Base-by-base conservation (phyloP, 2,888 invertebrate species). In the Cryptus armator region DNA sequence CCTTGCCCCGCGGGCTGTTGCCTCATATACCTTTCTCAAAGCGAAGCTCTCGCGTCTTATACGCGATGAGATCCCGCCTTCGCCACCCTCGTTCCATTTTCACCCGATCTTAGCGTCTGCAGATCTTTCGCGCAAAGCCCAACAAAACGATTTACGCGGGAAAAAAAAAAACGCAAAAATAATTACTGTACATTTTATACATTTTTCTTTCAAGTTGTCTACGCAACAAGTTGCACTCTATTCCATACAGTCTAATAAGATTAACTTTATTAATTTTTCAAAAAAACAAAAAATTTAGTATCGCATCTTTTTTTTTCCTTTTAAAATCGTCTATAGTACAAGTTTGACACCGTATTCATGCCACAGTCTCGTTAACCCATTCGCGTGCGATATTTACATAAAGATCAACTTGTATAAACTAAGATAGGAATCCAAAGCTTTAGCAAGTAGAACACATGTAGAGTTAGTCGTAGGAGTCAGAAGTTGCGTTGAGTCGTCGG, bases 1-100 rank as follows among this genome's bases (percentile, higher is more conserved):
- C 56, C 37, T 81, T 72, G 81, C 81, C 86, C 84, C 86, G 70
- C 80, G 85, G 86, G 84, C 81, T 86, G 2, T 62, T 6, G 84
- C 87, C 86, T 85, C 76, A 78, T 80, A 82, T 84, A 90, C 84
- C 59, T 86, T 87, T 83, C 82, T 85, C 78, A 70, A 7, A 67
- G 78, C 19, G 43, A 70, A 43, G 44, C 62, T 64, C 53, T 74
- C 53, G 29, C 12, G 46, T 77, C 56, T 53, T 59, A 74, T 77
- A 78, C 68, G 24, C 67, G 59, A 76, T 66, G 48, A 67, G 56
- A 72, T 77, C 51, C 67, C 62, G 70, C 79, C 79, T 66, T 66
- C 64, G 7, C 64, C 72, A 14, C 53, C 56, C 71, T 64, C 43
- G 12, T 48, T 16, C 43, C 24, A 64, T 29, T 78, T 68, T 43